phyloP scores from a whole-genome alignment of 2,113 vertebrate genomes.

The Triplophysa rosa region DNA sequence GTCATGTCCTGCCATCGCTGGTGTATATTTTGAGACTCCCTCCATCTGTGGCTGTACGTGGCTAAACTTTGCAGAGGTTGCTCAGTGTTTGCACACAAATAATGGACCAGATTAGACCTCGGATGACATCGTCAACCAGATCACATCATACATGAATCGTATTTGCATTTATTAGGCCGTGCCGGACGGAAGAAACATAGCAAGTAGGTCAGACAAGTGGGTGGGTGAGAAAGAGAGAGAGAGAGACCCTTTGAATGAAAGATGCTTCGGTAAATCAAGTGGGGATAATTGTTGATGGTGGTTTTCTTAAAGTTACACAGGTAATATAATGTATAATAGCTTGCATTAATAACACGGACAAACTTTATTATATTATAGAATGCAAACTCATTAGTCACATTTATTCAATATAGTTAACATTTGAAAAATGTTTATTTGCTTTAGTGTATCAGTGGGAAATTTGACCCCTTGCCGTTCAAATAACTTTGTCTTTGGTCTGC shows the following conservation, averaged over 20 bases:
- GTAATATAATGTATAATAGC: background rate
- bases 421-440: too few species aligned
- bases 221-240: background rate
- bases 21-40: constrained; percentile 1
- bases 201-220: constrained; percentile 9
- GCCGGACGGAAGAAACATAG: constrained; percentile 1
- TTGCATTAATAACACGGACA: background rate
- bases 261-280: background rate
- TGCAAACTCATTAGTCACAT: too few species aligned
- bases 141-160: constrained; percentile 45
- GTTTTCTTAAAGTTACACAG: background rate
- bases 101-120: constrained; percentile 17
- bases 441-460: too few species aligned
- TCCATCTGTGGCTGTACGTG: constrained; percentile 29
- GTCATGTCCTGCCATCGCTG: constrained; percentile 10
- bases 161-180: constrained; percentile 44
- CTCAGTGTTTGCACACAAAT: constrained; percentile 27
- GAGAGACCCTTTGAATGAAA: background rate
- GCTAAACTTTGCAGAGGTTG: constrained; percentile 22
- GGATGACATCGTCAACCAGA: constrained; percentile 30
- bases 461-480: too few species aligned
- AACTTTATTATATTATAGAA: too few species aligned
- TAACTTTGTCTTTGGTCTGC: too few species aligned
- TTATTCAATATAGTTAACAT: too few species aligned
- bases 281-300: background rate